A percentile compares a stretch with the other conserved stretches of the same genome.
Conservation (phyloP, 1,140 invertebrate genomes). For the Drosophila kohkoa region DNA sequence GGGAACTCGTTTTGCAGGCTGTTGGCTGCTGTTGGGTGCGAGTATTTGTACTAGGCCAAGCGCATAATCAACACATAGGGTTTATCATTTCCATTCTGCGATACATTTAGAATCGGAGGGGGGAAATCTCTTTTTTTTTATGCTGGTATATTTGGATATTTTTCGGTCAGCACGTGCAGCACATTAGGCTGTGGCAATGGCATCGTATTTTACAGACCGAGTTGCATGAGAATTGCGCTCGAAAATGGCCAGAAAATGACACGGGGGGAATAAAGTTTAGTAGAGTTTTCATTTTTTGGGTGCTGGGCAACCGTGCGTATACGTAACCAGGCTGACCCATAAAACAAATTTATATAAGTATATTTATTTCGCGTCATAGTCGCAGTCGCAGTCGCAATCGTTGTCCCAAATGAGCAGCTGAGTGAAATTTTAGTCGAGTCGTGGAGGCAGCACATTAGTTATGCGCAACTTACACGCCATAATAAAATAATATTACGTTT, state of each 20-base stretch:
- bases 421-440: constrained; percentile 55
- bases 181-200: constrained; percentile 62
- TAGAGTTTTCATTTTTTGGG: constrained; percentile 9
- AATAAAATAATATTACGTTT: constrained; percentile 56
- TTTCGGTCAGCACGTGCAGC: constrained; percentile 62
- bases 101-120: constrained; percentile 35
- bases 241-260: background rate
- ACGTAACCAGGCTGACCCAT: constrained; percentile 55
- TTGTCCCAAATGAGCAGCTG: constrained; percentile 51
- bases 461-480: constrained; percentile 53
- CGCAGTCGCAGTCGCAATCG: background rate
- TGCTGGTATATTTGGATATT: constrained; percentile 14
- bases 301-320: constrained; percentile 66
- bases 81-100: constrained; percentile 67
- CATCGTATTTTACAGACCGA: constrained; percentile 55
- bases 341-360: constrained; percentile 31
- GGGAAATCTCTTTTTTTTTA: constrained; percentile 32
- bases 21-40: constrained; percentile 35
- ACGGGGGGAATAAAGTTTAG: constrained; percentile 43
- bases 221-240: constrained; percentile 28
- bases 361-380: constrained; percentile 26
- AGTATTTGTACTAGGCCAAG: constrained; percentile 56
- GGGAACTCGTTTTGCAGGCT: constrained; percentile 40
- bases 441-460: constrained; percentile 41
- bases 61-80: constrained; percentile 72